Conservation (phyloP, 2,888 invertebrate genomes). For the Andrena camellia region DNA sequence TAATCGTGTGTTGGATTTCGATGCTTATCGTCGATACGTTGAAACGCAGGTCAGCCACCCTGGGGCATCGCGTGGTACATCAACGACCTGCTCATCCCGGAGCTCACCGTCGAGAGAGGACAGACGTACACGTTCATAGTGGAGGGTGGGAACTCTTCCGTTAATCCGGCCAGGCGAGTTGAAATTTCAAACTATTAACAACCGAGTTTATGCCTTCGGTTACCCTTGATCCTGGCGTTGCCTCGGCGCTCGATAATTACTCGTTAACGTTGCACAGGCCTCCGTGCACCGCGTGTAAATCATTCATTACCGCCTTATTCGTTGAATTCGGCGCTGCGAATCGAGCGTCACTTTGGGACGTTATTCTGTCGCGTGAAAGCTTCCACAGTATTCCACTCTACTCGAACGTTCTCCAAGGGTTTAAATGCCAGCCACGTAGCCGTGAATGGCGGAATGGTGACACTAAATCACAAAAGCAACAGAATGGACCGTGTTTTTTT, state of each 20-base stretch:
- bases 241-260: slow-evolving; percentile 12
- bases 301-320: background rate
- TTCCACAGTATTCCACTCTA: too few species aligned
- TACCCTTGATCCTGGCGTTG: background rate
- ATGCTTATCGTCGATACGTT: background rate
- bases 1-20: background rate
- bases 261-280: background rate
- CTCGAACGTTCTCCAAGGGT: too few species aligned
- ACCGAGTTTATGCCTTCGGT: slow-evolving; percentile 1
- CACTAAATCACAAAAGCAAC: background rate
- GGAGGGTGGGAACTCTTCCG: slow-evolving; percentile 93
- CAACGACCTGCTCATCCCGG: slow-evolving; percentile 95
- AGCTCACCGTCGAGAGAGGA: slow-evolving; percentile 94
- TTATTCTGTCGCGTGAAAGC: too few species aligned
- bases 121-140: slow-evolving; percentile 94
- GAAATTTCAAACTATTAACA: slow-evolving; percentile 26
- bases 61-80: slow-evolving; percentile 98
- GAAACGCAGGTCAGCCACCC: slow-evolving; percentile 88
- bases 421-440: too few species aligned
- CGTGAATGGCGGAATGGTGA: too few species aligned
- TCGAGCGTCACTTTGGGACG: too few species aligned
- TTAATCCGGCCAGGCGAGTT: slow-evolving; percentile 90
- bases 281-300: background rate
- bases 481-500: background rate
- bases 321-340: background rate